These are phyloP conservation scores for Styela clava DNA, from an alignment of 23 tunicate species.

Conservation along the genomic window DNA sequence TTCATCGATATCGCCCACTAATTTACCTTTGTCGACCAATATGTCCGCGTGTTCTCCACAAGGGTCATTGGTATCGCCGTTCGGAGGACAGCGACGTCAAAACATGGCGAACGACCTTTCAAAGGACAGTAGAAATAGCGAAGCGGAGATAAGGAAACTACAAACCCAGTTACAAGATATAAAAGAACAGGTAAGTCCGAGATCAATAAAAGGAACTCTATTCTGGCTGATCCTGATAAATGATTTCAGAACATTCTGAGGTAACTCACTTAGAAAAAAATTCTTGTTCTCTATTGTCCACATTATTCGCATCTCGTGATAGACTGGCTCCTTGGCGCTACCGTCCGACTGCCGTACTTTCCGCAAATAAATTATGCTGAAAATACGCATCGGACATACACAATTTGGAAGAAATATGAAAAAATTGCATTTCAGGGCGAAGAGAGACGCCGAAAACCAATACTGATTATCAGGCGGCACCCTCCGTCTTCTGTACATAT, in stretches of 20 bases:
- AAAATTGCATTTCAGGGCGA: too few relatives aligned
- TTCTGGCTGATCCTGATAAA: too few relatives aligned
- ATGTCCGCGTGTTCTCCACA: not conserved
- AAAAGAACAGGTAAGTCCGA: conserved; percentile 69
- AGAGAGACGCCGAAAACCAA: too few relatives aligned
- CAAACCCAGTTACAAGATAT: conserved; percentile 87
- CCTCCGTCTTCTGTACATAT: too few relatives aligned
- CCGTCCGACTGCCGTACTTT: too few relatives aligned
- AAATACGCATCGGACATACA: too few relatives aligned
- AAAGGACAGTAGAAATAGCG: conserved; percentile 92
- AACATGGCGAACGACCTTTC: conserved; percentile 79
- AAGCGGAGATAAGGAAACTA: conserved; percentile 84
- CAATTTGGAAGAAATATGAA: too few relatives aligned
- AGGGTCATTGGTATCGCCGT: conserved; percentile 8
- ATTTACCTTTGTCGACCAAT: not conserved
- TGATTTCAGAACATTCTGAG: too few relatives aligned
- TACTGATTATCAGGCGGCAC: too few relatives aligned
- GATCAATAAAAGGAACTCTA: not conserved
- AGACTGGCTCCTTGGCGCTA: not conserved
- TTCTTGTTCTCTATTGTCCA: not conserved
- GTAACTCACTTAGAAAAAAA: not conserved
- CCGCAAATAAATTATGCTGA: too few relatives aligned
- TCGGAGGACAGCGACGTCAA: not conserved
- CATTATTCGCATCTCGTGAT: not conserved
- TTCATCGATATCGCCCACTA: conserved; percentile 20